Evolutionary conservation across 2,113 vertebrate genomes (phyloP), one percentile per base, ranked within the genome.

Genomic region (Coryphaenoides rupestris): DNA sequence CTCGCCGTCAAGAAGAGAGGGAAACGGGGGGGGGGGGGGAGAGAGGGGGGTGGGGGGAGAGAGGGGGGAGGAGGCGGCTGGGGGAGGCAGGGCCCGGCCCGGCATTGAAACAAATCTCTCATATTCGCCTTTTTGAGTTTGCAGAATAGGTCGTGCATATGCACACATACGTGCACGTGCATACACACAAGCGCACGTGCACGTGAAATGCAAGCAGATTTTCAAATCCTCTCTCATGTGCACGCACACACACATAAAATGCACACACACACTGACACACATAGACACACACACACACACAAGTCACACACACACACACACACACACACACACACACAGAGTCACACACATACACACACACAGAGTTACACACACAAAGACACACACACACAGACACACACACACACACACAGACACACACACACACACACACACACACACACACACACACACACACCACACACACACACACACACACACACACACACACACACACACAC

Each of bases 41-140:
- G 40, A 45, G 40, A 12, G 40, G 40, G 40, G 13, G 40, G 40
- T 45, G 40, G 40, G 40, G 40, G n/a, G n/a, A n/a, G n/a, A n/a
- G n/a, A n/a, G n/a, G n/a, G n/a, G n/a, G n/a, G n/a, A n/a, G n/a
- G n/a, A n/a, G n/a, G n/a, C n/a, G n/a, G n/a, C n/a, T n/a, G n/a
- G n/a, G n/a, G n/a, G n/a, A n/a, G n/a, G n/a, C n/a, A n/a, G n/a
- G n/a, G 5, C 13, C 13, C 40, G 47, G 47, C 72, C 82, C 61
- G 4, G 69, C 85, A 83, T 84, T 85, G 79, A 87, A 89, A 87
- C 85, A 87, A 84, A 89, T 90, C 87, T 84, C 86, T 90, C 87
- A 90, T 89, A 90, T 89, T 89, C 82, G 68, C 78, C 82, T 81
- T 84, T 87, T 88, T 89, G 82, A 85, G 88, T 89, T 86, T n/a